phyloP scores from a whole-genome alignment of 2,113 vertebrate species.

The Shinisaurus crocodilurus region DNA sequence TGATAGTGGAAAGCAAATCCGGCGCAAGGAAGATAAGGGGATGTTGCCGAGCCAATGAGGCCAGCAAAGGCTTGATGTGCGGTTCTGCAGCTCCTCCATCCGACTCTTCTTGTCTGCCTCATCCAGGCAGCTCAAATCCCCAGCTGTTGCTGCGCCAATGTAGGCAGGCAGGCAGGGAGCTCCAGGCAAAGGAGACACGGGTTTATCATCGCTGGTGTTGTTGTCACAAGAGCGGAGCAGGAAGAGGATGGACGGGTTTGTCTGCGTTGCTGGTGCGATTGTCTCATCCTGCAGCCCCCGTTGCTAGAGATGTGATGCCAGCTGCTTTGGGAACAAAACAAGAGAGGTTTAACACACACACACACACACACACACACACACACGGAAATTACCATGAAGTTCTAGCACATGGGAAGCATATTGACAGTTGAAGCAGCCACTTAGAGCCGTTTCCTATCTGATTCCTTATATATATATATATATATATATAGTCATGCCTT shows the following conservation, averaged over 20 bases:
- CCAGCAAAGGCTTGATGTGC: neutral
- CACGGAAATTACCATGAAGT: neutral
- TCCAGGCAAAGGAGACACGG: neutral
- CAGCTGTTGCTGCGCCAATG: neutral
- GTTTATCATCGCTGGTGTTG: neutral
- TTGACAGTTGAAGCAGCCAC: neutral
- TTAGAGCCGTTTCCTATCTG: too few species aligned
- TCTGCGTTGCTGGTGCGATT: neutral
- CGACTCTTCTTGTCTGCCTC: conserved; percentile 5
- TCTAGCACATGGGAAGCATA: neutral
- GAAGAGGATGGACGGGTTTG: neutral
- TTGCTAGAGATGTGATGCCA: neutral
- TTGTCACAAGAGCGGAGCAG: neutral
- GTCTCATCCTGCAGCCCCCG: neutral
- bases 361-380: neutral
- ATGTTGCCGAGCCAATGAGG: neutral
- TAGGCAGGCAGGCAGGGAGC: neutral
- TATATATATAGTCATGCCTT: too few species aligned
- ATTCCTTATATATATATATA: too few species aligned
- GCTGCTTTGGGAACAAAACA: neutral
- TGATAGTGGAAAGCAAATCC: neutral
- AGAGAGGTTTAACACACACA: neutral
- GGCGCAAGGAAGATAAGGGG: neutral
- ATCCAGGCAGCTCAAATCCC: conserved; percentile 20
- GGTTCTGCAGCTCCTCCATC: conserved; percentile 16